phyloP scores from a whole-genome alignment of 1,140 invertebrate species.

The Gonatopus flavifemur region DNA sequence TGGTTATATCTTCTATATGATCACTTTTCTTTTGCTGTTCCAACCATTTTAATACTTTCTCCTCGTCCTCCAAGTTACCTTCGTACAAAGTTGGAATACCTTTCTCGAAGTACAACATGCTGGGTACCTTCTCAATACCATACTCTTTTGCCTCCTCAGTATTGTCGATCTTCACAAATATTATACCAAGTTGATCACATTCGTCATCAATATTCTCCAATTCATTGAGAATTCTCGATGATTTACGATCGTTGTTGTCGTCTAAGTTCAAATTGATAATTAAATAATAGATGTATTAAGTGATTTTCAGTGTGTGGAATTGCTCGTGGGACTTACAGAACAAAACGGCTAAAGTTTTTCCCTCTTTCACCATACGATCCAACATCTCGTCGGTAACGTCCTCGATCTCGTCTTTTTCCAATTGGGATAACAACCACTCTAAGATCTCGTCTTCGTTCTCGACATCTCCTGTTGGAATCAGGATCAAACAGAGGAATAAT shows the following conservation, averaged over 20 bases:
- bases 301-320: neutral
- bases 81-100: slow-evolving; percentile 86
- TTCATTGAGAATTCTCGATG: slow-evolving; percentile 82
- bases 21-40: slow-evolving; percentile 82
- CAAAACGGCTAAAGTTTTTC: slow-evolving; percentile 85
- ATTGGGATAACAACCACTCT: slow-evolving; percentile 82
- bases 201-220: slow-evolving; percentile 95
- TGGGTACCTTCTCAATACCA: slow-evolving; percentile 84
- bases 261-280: slow-evolving; percentile 60
- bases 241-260: slow-evolving; percentile 88
- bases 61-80: slow-evolving; percentile 88
- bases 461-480: slow-evolving; percentile 84
- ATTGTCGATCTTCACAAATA: slow-evolving; percentile 93
- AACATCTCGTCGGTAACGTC: slow-evolving; percentile 94
- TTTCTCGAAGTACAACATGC: slow-evolving; percentile 88
- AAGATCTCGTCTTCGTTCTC: slow-evolving; percentile 89
- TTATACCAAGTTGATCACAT: slow-evolving; percentile 83
- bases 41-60: slow-evolving; percentile 87
- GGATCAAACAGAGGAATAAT: slow-evolving; percentile 22
- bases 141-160: slow-evolving; percentile 86
- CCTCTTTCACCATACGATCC: slow-evolving; percentile 84
- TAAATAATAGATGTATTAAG: slow-evolving; percentile 1
- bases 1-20: slow-evolving; percentile 92
- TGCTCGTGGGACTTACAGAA: slow-evolving; percentile 95
- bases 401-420: slow-evolving; percentile 92